phyloP scores from a whole-genome alignment of 1,140 invertebrate species.

The Calliopsis andreniformis region DNA sequence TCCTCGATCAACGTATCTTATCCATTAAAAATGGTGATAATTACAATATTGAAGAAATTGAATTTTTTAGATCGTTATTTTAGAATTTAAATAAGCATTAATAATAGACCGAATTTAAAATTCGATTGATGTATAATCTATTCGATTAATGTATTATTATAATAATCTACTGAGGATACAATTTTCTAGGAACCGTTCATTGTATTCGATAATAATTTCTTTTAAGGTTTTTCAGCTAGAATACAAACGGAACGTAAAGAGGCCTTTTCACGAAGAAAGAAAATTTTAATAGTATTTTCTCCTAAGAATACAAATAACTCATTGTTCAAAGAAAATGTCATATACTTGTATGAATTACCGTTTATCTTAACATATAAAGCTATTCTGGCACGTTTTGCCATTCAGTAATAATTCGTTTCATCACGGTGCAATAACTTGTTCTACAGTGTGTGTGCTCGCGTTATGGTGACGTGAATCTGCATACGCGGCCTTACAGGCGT shows the following conservation, averaged over 20 bases:
- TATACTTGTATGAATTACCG: constrained; percentile 9
- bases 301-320: neutral
- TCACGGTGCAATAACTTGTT: constrained; percentile 45
- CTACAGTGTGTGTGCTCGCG: constrained; percentile 50
- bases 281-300: constrained; percentile 46
- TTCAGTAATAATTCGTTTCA: constrained; percentile 22
- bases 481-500: constrained; percentile 61
- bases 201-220: constrained; percentile 12
- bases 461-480: constrained; percentile 50
- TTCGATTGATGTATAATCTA: no score
- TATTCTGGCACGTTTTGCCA: constrained; percentile 34
- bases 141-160: no score
- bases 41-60: neutral
- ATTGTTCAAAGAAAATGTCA: constrained; percentile 4
- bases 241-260: constrained; percentile 47
- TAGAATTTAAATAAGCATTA: neutral
- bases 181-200: constrained; percentile 20
- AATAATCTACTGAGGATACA: neutral
- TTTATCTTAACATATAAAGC: constrained; percentile 10
- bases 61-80: constrained; percentile 2
- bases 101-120: neutral
- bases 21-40: neutral
- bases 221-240: constrained; percentile 35
- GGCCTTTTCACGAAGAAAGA: constrained; percentile 53
- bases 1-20: constrained; percentile 7